Evolutionary conservation across 2,797 vertebrate species (phyloP).

Genomic region (Benthosema pterotum): DNA sequence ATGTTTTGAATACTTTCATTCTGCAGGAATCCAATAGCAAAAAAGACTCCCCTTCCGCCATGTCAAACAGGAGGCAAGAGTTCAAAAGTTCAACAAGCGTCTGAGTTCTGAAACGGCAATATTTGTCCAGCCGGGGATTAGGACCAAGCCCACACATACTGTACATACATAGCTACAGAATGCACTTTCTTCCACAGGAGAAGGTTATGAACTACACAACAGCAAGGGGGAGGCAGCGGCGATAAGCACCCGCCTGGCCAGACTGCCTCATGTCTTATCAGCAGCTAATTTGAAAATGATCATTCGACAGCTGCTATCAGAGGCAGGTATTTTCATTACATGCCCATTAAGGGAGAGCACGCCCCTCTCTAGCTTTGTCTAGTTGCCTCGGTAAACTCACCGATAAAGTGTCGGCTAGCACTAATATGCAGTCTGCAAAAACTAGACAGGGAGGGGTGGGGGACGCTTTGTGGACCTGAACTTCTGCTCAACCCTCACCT

Average conservation of each 20-base stretch:
- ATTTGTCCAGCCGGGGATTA: constrained; percentile 61
- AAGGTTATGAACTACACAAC: constrained; percentile 67
- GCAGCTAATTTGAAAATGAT: constrained; percentile 66
- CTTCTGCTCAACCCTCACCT: constrained; percentile 77
- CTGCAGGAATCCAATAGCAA: constrained; percentile 28
- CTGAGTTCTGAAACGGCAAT: constrained; percentile 46
- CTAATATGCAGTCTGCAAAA: constrained; percentile 20
- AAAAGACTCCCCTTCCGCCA: constrained; percentile 34
- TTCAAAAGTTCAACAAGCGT: constrained; percentile 66
- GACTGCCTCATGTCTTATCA: constrained; percentile 33
- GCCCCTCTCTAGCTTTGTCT: constrained; percentile 26
- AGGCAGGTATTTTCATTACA: constrained; percentile 65
- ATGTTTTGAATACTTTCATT: constrained; percentile 27
- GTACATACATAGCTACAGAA: constrained; percentile 45
- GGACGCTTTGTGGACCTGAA: constrained; percentile 1
- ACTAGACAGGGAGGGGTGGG: not conserved
- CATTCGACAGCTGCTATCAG: constrained; percentile 57
- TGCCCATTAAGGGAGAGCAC: constrained; percentile 54
- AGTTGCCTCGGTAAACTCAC: constrained; percentile 19
- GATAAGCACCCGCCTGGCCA: constrained; percentile 56
- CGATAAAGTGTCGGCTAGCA: constrained; percentile 20
- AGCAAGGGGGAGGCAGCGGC: constrained; percentile 33
- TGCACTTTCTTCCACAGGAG: constrained; percentile 48
- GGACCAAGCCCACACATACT: constrained; percentile 46
- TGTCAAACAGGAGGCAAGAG: constrained; percentile 57